phyloP scores from a whole-genome alignment of 2,888 invertebrate genomes.

The Operophtera brumata region DNA sequence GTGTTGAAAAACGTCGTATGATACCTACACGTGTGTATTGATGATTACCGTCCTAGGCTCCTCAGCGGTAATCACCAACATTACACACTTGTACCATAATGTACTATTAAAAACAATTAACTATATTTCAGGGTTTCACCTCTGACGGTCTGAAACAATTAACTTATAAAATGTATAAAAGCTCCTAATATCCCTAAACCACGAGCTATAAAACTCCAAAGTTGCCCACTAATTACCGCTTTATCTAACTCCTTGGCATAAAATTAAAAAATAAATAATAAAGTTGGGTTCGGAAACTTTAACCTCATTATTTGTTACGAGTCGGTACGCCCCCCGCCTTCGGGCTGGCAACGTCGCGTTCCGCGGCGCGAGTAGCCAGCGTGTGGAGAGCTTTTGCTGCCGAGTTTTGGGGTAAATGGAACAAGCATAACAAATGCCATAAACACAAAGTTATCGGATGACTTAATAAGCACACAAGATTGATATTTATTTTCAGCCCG shows the following conservation, averaged over 20 bases:
- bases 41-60: no score
- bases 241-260: constrained; percentile 31
- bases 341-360: constrained; percentile 74
- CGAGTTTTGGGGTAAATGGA: constrained; percentile 36
- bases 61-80: no score
- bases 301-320: constrained; percentile 74
- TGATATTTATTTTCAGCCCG: no score
- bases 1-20: no score
- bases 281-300: constrained; percentile 73
- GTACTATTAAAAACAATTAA: background rate
- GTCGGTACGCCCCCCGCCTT: constrained; percentile 41
- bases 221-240: constrained; percentile 33
- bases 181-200: constrained; percentile 12
- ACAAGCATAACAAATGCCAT: no score
- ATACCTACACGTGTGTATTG: no score
- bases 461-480: no score
- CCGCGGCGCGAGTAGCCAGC: constrained; percentile 46
- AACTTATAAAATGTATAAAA: constrained; percentile 14
- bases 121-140: background rate
- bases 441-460: no score
- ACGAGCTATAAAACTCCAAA: constrained; percentile 22
- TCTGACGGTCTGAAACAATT: constrained; percentile 1
- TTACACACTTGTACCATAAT: no score
- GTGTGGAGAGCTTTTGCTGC: constrained; percentile 51
- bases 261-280: constrained; percentile 49